Evolutionary conservation across 2,797 vertebrate species (phyloP).

Genomic region (Gobionotothen gibberifrons): DNA sequence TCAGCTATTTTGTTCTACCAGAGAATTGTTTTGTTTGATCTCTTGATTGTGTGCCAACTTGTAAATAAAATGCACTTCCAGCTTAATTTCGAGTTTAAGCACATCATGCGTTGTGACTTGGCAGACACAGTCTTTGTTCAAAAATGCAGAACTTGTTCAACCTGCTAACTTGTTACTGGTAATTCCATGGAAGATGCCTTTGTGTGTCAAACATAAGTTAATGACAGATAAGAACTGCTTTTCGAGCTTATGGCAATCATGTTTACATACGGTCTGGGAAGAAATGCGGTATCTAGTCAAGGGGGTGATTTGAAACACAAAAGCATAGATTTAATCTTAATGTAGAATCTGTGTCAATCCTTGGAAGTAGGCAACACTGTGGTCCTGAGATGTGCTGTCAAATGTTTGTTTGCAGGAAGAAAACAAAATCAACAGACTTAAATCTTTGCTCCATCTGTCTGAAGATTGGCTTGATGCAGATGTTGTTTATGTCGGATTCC

Average conservation of each 20-base stretch:
- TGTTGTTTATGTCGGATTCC: conserved; percentile 18
- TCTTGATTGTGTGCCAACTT: background rate
- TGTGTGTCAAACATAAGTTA: background rate
- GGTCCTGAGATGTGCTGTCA: conserved; percentile 6
- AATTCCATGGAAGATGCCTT: conserved; percentile 22
- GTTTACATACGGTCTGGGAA: background rate
- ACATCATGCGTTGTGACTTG: background rate
- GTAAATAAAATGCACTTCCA: background rate
- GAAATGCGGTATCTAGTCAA: conserved; percentile 26
- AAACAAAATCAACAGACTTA: conserved; percentile 25
- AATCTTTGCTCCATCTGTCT: conserved; percentile 49
- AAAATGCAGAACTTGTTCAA: conserved; percentile 2
- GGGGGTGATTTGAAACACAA: conserved; percentile 44
- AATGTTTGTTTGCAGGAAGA: conserved; percentile 1
- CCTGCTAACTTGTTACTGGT: background rate
- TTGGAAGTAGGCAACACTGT: background rate
- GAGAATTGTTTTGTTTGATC: background rate
- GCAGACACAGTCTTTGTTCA: background rate
- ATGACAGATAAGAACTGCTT: conserved; percentile 1
- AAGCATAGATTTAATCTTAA: conserved; percentile 44
- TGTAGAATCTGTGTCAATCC: conserved; percentile 37
- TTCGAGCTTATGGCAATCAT: conserved; percentile 35
- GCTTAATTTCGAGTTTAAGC: background rate
- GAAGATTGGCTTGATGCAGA: conserved; percentile 8
- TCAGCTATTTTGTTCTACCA: background rate